phyloP scores from a whole-genome alignment of 2,797 vertebrate species.

The Pristis pectinata region DNA sequence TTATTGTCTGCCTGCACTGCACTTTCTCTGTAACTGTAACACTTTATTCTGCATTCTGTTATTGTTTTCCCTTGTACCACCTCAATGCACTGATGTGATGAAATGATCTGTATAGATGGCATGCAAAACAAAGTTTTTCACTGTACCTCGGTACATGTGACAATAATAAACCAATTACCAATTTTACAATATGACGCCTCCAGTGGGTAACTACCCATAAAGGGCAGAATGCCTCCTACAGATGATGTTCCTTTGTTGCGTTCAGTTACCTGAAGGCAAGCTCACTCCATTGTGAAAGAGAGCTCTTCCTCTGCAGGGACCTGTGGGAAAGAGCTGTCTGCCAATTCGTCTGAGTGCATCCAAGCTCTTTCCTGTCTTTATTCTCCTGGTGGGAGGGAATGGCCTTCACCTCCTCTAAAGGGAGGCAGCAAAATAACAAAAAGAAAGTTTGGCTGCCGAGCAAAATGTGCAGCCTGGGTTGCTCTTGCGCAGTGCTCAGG shows the following conservation, averaged over 20 bases:
- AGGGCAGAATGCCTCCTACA: background rate
- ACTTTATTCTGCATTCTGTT: too few relatives aligned
- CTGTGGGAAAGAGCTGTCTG: constrained; percentile 29
- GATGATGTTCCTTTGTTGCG: background rate
- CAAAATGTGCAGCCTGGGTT: background rate
- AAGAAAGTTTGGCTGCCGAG: background rate
- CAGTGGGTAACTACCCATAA: background rate
- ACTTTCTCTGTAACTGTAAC: too few relatives aligned
- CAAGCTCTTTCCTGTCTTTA: background rate
- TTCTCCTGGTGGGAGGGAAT: constrained; percentile 17
- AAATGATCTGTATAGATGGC: too few relatives aligned
- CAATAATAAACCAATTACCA: too few relatives aligned
- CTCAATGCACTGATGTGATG: too few relatives aligned
- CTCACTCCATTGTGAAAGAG: background rate
- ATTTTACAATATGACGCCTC: background rate
- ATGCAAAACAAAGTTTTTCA: too few relatives aligned
- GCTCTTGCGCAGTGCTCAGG: background rate
- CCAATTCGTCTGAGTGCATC: constrained; percentile 16
- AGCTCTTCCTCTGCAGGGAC: constrained; percentile 3
- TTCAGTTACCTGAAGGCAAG: background rate
- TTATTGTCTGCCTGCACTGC: too few relatives aligned
- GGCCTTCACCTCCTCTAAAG: constrained; percentile 7
- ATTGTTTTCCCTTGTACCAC: too few relatives aligned
- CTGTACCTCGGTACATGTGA: too few relatives aligned
- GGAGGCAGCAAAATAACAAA: background rate